phyloP scores from a whole-genome alignment of 2,888 invertebrate genomes.

The Perithous albicinctus region DNA sequence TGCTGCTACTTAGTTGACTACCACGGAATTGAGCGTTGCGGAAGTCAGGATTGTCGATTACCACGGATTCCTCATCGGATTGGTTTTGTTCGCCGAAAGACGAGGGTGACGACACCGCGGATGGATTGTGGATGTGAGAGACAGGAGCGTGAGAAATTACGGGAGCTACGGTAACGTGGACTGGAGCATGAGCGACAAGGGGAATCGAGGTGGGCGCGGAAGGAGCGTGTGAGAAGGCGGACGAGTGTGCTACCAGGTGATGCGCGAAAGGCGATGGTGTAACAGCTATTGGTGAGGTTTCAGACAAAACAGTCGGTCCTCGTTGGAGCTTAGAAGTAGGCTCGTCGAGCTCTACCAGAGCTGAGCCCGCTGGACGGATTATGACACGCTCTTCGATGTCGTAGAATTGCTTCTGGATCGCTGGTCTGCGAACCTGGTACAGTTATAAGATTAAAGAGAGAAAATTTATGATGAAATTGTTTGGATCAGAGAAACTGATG shows the following conservation, averaged over 20 bases:
- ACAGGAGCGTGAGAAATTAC: conserved; percentile 68
- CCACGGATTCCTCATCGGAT: conserved; percentile 78
- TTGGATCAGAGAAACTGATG: not conserved
- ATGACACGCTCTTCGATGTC: conserved; percentile 88
- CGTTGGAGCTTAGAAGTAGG: conserved; percentile 87
- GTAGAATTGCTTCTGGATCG: conserved; percentile 88
- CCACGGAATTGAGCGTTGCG: conserved; percentile 69
- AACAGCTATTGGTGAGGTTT: conserved; percentile 72
- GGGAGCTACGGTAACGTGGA: conserved; percentile 67
- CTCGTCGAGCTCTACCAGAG: conserved; percentile 87
- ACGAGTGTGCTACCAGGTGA: conserved; percentile 70
- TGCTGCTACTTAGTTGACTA: conserved; percentile 4
- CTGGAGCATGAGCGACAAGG: conserved; percentile 67
- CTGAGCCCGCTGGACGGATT: conserved; percentile 87
- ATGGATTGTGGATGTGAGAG: conserved; percentile 76
- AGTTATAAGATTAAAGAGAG: not conserved
- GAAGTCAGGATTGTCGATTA: conserved; percentile 82
- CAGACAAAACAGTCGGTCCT: conserved; percentile 84
- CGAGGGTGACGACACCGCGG: conserved; percentile 70
- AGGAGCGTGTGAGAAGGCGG: conserved; percentile 67
- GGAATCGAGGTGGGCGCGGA: conserved; percentile 67
- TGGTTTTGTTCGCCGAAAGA: conserved; percentile 65
- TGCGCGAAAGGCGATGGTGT: conserved; percentile 70
- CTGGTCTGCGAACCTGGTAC: conserved; percentile 86
- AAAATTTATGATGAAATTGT: not conserved